Evolutionary conservation across 1,140 invertebrate species (phyloP).

Genomic region (Zaprionus vittiger): DNA sequence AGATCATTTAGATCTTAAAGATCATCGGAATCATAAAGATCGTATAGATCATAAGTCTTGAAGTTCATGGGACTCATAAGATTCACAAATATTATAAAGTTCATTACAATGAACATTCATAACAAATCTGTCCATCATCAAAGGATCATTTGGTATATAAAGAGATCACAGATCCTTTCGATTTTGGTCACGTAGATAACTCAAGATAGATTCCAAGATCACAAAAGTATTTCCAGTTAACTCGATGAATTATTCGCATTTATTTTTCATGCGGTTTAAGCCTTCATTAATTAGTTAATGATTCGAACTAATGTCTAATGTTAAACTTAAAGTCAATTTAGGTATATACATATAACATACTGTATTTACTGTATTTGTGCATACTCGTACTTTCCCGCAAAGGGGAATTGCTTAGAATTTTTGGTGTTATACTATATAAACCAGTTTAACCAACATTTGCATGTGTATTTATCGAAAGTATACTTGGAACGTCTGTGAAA

Average conservation of each 20-base stretch:
- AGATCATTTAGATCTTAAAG: neutral
- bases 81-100: too few relatives aligned
- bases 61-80: too few relatives aligned
- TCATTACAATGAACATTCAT: too few relatives aligned
- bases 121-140: too few relatives aligned
- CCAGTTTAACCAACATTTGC: slow-evolving; percentile 26
- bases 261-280: slow-evolving; percentile 60
- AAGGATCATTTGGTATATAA: too few relatives aligned
- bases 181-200: too few relatives aligned
- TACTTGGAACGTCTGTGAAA: slow-evolving; percentile 75
- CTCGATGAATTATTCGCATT: slow-evolving; percentile 67
- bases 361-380: slow-evolving; percentile 28
- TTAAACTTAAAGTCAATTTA: slow-evolving; percentile 52
- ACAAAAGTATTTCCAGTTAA: slow-evolving; percentile 26
- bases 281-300: slow-evolving; percentile 52
- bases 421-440: slow-evolving; percentile 36
- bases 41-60: too few relatives aligned
- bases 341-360: slow-evolving; percentile 1
- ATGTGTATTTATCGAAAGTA: slow-evolving; percentile 61
- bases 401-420: slow-evolving; percentile 21
- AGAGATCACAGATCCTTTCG: too few relatives aligned
- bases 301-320: slow-evolving; percentile 60
- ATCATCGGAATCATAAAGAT: neutral
- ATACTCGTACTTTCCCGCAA: slow-evolving; percentile 43
- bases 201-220: neutral